Conservation (phyloP, 2,888 invertebrate species). For the Limnephilus auricula region DNA sequence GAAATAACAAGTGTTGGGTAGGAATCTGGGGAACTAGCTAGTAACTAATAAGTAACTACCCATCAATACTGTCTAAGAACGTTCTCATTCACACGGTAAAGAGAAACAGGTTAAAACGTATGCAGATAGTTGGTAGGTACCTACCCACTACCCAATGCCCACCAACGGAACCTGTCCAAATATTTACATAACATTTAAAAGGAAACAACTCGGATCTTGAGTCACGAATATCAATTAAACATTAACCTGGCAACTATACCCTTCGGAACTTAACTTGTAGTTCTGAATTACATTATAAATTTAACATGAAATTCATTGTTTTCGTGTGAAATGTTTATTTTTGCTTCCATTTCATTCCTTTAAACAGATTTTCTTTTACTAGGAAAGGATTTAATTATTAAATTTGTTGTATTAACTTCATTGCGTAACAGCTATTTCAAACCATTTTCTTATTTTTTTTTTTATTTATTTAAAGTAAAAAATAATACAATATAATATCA, state of each 20-base stretch:
- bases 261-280: neutral
- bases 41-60: neutral
- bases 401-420: too few relatives aligned
- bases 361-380: neutral
- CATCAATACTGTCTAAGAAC: neutral
- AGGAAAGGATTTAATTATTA: neutral
- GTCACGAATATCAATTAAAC: constrained; percentile 44
- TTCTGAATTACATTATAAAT: neutral
- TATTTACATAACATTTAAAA: constrained; percentile 57
- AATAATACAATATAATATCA: too few relatives aligned
- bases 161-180: constrained; percentile 59
- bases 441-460: too few relatives aligned
- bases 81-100: neutral
- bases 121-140: neutral
- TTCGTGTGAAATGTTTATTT: neutral
- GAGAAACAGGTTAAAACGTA: neutral
- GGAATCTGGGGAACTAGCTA: too few relatives aligned
- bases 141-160: neutral
- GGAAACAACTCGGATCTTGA: constrained; percentile 37
- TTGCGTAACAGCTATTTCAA: too few relatives aligned
- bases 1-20: too few relatives aligned
- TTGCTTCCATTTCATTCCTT: neutral
- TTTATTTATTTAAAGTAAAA: too few relatives aligned
- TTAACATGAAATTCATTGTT: constrained; percentile 2
- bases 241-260: neutral